A percentile compares a stretch with the other conserved stretches of the same genome.
Evolutionary conservation across 2,888 invertebrate species (phyloP).

Genomic region (Conistra vaccinii): DNA sequence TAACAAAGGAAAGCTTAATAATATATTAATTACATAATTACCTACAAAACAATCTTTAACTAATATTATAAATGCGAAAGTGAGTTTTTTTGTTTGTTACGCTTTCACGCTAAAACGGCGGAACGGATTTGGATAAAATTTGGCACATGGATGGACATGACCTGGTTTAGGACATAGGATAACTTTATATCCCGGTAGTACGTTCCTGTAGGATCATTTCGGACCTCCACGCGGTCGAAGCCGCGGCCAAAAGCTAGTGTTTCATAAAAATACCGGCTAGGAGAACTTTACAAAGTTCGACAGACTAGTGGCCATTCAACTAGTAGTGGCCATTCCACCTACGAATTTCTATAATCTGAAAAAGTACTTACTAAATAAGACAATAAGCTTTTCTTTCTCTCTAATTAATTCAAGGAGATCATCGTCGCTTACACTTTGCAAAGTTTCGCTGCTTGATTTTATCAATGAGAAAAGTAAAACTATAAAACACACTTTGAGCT

Average conservation of each 20-base stretch:
- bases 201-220: too few relatives aligned
- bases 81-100: too few relatives aligned
- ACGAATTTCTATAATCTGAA: neutral
- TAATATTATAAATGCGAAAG: too few relatives aligned
- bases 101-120: too few relatives aligned
- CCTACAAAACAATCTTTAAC: constrained; percentile 1
- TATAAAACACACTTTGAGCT: constrained; percentile 59
- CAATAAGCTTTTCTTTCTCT: constrained; percentile 95
- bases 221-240: too few relatives aligned
- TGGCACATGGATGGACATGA: too few relatives aligned
- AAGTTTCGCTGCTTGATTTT: constrained; percentile 76
- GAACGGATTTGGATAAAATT: too few relatives aligned
- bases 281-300: neutral
- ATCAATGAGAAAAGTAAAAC: constrained; percentile 63
- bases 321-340: neutral
- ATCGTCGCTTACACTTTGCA: constrained; percentile 94
- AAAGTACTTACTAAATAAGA: constrained; percentile 94
- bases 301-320: constrained; percentile 3
- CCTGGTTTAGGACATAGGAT: too few relatives aligned
- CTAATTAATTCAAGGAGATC: constrained; percentile 94
- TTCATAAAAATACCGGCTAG: constrained; percentile 32
- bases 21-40: too few relatives aligned
- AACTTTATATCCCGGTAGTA: too few relatives aligned
- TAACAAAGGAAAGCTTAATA: neutral
- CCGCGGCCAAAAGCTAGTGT: neutral